These are phyloP conservation scores for Micronisus gabar DNA, from an alignment of 2,113 vertebrate genomes.

Conservation along the genomic window DNA sequence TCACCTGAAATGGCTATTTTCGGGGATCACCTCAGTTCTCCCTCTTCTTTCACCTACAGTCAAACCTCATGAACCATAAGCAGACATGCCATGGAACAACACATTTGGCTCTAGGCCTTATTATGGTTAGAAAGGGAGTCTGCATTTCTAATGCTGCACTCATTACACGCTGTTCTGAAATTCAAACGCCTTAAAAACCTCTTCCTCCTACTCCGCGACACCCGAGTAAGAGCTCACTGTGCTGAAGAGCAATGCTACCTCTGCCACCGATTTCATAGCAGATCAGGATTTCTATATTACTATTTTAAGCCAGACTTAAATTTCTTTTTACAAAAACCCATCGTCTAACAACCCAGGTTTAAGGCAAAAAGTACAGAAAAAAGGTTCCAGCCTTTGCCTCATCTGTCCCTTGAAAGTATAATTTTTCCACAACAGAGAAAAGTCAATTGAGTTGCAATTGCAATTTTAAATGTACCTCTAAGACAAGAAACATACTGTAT, in stretches of 20 bases:
- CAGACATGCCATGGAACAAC: not conserved
- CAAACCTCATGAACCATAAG: not conserved
- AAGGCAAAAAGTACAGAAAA: not conserved
- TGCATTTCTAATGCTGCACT: not conserved
- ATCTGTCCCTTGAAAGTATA: not conserved
- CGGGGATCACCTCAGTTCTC: not conserved
- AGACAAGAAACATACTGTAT: constrained; percentile 3
- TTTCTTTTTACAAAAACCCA: not conserved
- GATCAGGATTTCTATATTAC: not conserved
- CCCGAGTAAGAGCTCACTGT: not conserved
- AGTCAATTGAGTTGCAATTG: not conserved
- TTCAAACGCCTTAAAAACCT: not conserved
- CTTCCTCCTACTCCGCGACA: not conserved
- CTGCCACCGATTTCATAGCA: not conserved
- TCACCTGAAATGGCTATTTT: not conserved
- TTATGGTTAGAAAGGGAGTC: not conserved
- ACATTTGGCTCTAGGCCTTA: not conserved
- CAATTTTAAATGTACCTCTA: not conserved
- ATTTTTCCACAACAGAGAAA: not conserved
- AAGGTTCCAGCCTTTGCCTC: not conserved
- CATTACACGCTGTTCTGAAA: not conserved
- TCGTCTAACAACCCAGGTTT: not conserved
- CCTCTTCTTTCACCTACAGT: not conserved
- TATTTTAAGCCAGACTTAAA: not conserved
- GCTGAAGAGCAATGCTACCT: not conserved